Conservation (phyloP, 2,888 invertebrate genomes). For the Encarsia formosa region DNA sequence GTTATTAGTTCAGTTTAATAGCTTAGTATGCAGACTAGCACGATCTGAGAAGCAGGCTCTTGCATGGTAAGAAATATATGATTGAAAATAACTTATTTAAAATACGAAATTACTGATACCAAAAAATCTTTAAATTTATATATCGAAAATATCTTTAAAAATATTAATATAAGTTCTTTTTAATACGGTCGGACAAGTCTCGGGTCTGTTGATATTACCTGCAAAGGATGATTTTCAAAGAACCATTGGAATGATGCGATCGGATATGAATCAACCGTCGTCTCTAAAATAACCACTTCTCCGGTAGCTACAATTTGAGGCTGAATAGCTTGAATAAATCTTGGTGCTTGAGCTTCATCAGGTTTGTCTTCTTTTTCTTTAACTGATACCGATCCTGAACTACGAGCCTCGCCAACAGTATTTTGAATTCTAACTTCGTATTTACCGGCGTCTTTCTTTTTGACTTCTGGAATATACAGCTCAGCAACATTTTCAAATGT, state of each 20-base stretch:
- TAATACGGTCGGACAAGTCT: too few relatives aligned
- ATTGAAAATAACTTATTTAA: too few relatives aligned
- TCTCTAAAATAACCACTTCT: slow-evolving; percentile 76
- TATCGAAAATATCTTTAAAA: background rate
- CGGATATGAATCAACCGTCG: slow-evolving; percentile 71
- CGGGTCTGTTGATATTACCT: too few relatives aligned
- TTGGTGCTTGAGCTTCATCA: slow-evolving; percentile 65
- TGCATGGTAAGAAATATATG: too few relatives aligned
- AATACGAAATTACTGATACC: too few relatives aligned
- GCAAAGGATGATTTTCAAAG: slow-evolving; percentile 68
- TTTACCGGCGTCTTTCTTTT: slow-evolving; percentile 76
- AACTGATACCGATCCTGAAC: slow-evolving; percentile 79
- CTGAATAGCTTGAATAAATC: slow-evolving; percentile 67
- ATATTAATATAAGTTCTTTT: too few relatives aligned
- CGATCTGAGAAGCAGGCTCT: too few relatives aligned
- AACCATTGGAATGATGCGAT: slow-evolving; percentile 86
- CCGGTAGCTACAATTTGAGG: slow-evolving; percentile 69
- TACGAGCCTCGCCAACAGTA: slow-evolving; percentile 71
- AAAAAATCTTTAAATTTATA: background rate
- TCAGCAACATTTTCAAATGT: slow-evolving; percentile 62
- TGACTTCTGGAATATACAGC: slow-evolving; percentile 64
- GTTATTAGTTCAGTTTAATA: too few relatives aligned
- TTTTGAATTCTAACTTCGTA: slow-evolving; percentile 83
- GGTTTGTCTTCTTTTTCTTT: slow-evolving; percentile 56
- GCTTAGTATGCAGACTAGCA: too few relatives aligned